These are phyloP conservation scores for Liasis olivaceus DNA, from an alignment of 2,797 vertebrate species.

Conservation along the genomic window DNA sequence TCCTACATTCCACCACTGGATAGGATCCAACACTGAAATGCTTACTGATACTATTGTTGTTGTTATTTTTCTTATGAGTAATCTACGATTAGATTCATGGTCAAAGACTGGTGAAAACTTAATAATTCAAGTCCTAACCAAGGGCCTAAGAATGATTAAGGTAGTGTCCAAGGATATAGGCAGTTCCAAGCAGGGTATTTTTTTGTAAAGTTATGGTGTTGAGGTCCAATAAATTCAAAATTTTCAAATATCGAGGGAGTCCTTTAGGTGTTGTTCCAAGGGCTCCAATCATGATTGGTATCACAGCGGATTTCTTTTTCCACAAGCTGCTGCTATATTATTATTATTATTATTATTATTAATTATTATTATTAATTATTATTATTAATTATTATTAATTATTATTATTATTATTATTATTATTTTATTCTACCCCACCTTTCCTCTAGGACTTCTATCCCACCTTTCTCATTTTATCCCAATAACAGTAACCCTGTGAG, in stretches of 20 bases:
- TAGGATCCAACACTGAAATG: not conserved
- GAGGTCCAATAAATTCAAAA: too few relatives aligned
- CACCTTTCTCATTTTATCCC: not conserved
- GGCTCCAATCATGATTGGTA: not conserved
- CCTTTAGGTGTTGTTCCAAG: too few relatives aligned
- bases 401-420: too few relatives aligned
- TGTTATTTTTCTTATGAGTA: not conserved
- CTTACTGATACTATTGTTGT: not conserved
- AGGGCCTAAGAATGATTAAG: too few relatives aligned
- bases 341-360: too few relatives aligned
- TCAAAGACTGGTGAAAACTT: too few relatives aligned
- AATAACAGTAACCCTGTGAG: not conserved
- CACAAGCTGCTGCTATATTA: not conserved
- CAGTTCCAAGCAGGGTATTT: too few relatives aligned
- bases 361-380: not conserved
- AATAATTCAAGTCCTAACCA: too few relatives aligned
- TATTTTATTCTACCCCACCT: not conserved
- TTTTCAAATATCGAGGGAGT: too few relatives aligned
- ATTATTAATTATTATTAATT: too few relatives aligned
- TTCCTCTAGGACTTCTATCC: not conserved
- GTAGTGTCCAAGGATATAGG: too few relatives aligned
- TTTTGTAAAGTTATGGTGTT: too few relatives aligned
- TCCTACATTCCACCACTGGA: not conserved
- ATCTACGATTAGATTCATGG: not conserved
- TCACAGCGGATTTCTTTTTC: not conserved